A percentile compares a stretch with the other conserved stretches of the same genome.
Evolutionary conservation across 2,888 invertebrate species (phyloP).

Genomic region (Acronicta psi): DNA sequence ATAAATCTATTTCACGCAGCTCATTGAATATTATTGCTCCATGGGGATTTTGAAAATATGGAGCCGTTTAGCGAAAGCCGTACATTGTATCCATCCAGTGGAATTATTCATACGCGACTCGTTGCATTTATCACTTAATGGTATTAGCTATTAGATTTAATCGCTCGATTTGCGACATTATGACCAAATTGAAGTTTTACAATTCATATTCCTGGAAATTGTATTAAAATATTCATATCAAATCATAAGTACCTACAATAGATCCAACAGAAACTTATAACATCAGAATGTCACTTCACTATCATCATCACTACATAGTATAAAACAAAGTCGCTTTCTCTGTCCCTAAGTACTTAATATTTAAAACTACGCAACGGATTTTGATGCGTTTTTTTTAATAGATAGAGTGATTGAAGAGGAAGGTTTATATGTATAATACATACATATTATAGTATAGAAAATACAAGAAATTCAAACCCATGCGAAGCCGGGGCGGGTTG

Average conservation of each 20-base stretch:
- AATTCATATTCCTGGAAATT: slow-evolving; percentile 21
- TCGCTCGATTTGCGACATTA: slow-evolving; percentile 86
- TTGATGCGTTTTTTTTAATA: too few species aligned
- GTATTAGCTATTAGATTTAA: slow-evolving; percentile 88
- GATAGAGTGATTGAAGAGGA: too few species aligned
- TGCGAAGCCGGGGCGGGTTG: too few species aligned
- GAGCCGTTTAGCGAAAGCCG: slow-evolving; percentile 88
- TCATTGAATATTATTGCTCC: slow-evolving; percentile 89
- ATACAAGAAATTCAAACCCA: too few species aligned
- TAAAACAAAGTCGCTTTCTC: too few species aligned
- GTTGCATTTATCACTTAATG: slow-evolving; percentile 89
- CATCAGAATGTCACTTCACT: too few species aligned
- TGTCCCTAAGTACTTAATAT: too few species aligned
- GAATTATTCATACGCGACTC: slow-evolving; percentile 87
- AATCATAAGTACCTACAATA: too few species aligned
- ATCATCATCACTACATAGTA: too few species aligned
- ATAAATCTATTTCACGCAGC: slow-evolving; percentile 81
- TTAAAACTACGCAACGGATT: too few species aligned
- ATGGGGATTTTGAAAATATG: slow-evolving; percentile 89
- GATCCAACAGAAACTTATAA: not conserved
- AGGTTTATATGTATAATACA: too few species aligned
- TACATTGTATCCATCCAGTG: slow-evolving; percentile 87
- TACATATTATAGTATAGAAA: too few species aligned
- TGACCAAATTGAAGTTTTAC: slow-evolving; percentile 63
- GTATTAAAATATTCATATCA: not conserved